These are phyloP conservation scores for Caenorhabditis parvicauda DNA, from an alignment of 2,888 invertebrate species.

Conservation along the genomic window DNA sequence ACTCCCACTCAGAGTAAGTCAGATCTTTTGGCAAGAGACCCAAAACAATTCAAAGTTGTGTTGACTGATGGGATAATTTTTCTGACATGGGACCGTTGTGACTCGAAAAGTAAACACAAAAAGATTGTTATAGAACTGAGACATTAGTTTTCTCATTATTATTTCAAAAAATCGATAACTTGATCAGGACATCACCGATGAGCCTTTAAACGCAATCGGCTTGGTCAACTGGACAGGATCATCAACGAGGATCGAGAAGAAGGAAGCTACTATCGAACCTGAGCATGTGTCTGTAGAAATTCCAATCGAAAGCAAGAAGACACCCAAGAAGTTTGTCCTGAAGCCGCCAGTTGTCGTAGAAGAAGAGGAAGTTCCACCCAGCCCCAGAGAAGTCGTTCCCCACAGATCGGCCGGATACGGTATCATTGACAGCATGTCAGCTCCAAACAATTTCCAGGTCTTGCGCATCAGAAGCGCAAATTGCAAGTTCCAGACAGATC, in stretches of 20 bases:
- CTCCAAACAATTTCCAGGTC: constrained; percentile 27
- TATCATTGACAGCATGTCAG: constrained; percentile 7
- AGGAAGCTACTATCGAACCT: constrained; percentile 8
- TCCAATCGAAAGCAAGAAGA: constrained; percentile 6
- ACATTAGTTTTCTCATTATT: not conserved
- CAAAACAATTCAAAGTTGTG: too few species aligned
- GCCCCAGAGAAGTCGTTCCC: constrained; percentile 53
- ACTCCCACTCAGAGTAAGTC: constrained; percentile 39
- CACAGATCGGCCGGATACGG: constrained; percentile 57
- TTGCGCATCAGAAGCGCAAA: constrained; percentile 52
- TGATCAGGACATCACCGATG: constrained; percentile 39
- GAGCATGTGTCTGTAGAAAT: too few species aligned
- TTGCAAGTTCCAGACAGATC: constrained; percentile 50
- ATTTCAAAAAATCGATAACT: not conserved
- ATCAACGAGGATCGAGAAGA: constrained; percentile 29
- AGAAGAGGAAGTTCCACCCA: constrained; percentile 47
- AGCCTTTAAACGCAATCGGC: constrained; percentile 53
- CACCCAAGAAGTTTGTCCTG: constrained; percentile 30
- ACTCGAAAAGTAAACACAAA: not conserved
- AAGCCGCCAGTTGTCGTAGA: constrained; percentile 36
- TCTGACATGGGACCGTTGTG: not conserved
- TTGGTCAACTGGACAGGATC: constrained; percentile 50
- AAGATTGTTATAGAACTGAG: not conserved
- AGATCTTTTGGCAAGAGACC: not conserved
- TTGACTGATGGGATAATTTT: not conserved